Percentiles rank a stretch among this genome's conserved stretches.
These are phyloP conservation scores for Heliconius melpomene DNA, from an alignment of 1,140 invertebrate genomes.

Conservation along the genomic window DNA sequence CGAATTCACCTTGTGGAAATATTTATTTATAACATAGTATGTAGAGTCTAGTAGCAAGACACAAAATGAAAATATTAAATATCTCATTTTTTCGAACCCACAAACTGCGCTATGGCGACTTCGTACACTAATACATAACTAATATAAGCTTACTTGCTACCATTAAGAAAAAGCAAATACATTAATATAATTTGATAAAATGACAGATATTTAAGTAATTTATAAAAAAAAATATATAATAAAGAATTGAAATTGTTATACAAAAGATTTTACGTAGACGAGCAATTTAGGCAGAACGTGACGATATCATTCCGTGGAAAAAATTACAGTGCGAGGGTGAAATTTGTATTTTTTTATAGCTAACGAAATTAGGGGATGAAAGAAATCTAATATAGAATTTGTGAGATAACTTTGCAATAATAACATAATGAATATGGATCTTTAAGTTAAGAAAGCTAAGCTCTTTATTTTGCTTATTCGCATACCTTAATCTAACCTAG, in stretches of 20 bases:
- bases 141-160: too few species aligned
- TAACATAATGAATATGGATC: not conserved
- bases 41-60: too few species aligned
- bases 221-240: conserved; percentile 2
- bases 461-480: too few species aligned
- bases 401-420: not conserved
- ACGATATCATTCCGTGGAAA: conserved; percentile 7
- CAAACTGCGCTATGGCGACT: too few species aligned
- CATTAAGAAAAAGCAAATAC: not conserved
- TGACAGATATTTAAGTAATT: conserved; percentile 8
- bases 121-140: too few species aligned
- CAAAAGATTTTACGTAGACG: conserved; percentile 12
- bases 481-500: too few species aligned
- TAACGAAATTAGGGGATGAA: conserved; percentile 8
- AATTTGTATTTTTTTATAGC: conserved; percentile 13
- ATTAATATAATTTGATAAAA: not conserved
- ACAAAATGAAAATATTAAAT: too few species aligned
- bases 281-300: conserved; percentile 11
- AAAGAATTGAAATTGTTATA: conserved; percentile 15
- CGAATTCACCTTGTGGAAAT: not conserved
- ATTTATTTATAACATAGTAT: not conserved
- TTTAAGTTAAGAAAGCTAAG: not conserved
- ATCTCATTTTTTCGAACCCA: too few species aligned
- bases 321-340: conserved; percentile 10
- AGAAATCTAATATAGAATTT: conserved; percentile 10